phyloP scores from a whole-genome alignment of 2,888 invertebrate species.

The Tridacna gigas region DNA sequence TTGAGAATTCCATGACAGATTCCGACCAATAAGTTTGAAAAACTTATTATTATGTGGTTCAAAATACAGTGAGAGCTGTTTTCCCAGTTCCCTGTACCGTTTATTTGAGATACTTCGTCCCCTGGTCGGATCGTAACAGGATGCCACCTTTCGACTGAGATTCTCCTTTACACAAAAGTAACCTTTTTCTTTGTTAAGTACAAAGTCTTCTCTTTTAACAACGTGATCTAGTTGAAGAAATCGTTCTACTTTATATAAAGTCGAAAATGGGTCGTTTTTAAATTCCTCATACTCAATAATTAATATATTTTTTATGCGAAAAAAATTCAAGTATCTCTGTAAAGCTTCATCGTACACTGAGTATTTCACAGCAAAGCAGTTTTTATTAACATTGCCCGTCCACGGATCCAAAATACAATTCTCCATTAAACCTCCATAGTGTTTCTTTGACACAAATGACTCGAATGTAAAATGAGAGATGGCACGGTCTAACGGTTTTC shows the following conservation, averaged over 20 bases:
- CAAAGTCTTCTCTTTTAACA: constrained; percentile 90
- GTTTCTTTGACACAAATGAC: constrained; percentile 78
- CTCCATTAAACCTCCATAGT: constrained; percentile 16
- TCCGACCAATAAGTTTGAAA: constrained; percentile 94
- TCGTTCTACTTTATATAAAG: constrained; percentile 73
- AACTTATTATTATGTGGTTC: constrained; percentile 79
- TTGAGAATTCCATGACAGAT: constrained; percentile 91
- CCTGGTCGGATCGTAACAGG: constrained; percentile 95
- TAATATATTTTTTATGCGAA: constrained; percentile 94
- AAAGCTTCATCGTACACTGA: constrained; percentile 88
- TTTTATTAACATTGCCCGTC: constrained; percentile 78
- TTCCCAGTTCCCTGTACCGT: constrained; percentile 89
- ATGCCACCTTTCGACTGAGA: constrained; percentile 86
- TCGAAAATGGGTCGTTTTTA: constrained; percentile 70
- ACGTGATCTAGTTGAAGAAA: constrained; percentile 75
- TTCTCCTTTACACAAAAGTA: constrained; percentile 93
- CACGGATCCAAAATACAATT: constrained; percentile 65
- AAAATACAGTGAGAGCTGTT: constrained; percentile 77
- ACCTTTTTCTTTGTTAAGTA: constrained; percentile 97
- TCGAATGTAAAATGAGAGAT: constrained; percentile 95
- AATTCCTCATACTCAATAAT: constrained; percentile 90
- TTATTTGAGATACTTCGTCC: constrained; percentile 87
- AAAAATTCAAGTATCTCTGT: constrained; percentile 95
- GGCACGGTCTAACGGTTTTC: constrained; percentile 97
- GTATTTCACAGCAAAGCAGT: constrained; percentile 84